Base-by-base conservation (phyloP, 2,888 invertebrate species). In the Idaea aversata region DNA sequence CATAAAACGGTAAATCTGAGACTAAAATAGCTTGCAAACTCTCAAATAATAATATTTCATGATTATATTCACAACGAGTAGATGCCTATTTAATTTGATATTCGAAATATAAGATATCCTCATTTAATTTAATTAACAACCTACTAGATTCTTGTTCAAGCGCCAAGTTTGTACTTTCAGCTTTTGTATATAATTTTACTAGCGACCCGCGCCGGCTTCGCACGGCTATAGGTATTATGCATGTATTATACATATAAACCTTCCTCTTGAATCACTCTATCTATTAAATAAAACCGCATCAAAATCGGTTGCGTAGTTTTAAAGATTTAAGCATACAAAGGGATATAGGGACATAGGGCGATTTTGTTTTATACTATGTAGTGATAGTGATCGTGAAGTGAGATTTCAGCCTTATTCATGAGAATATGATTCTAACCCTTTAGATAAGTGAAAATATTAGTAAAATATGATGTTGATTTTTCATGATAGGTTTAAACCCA, bases 91-190 rank as follows among this genome's bases (percentile, higher is more conserved):
- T 47, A 47, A 47, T 47, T 47, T 47, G 47, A 47, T 47, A 47
- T 47, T 47, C 67, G 62, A 61, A 71, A 72, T 71, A 63, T 68
- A 65, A 73, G 65, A 67, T 73, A 77, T 77, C 78, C 76, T 72
- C 67, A 67, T 75, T 67, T 64, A 65, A 66, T 72, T 68, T 70
- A 67, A 71, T 68, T 64, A 68, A 34, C 15, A 7, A 60, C 34
- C 60, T 15, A 34, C 16, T 34, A 34, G 60, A 25, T 34, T 60
- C 25, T 5, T 34, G 10, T 47, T 47, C 47, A 47, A 47, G 47
- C 13, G 47, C 47, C 47, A 10, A 47, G 47, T 47, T 47, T 47
- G 47, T 47, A 47, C 47, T 13, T 47, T 47, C 47, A 47, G 4
- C 2, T 47, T 10, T 4, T 47, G 5, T 47, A 47, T 10, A 2